phyloP scores from a whole-genome alignment of 2,888 invertebrate species.

The Disparrhopalites patrizii region DNA sequence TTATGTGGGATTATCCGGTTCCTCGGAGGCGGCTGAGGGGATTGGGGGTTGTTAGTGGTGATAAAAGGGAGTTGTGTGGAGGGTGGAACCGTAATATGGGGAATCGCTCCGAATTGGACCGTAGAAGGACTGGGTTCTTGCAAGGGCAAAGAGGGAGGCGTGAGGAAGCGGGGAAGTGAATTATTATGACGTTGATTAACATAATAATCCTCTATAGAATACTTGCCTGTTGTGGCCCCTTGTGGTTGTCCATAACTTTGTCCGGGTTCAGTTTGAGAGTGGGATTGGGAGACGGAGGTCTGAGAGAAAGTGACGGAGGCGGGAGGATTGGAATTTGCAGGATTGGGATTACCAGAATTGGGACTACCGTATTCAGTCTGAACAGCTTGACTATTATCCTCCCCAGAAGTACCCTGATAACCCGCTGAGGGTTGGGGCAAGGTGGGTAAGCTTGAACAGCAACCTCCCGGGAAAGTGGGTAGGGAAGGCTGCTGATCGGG shows the following conservation, averaged over 20 bases:
- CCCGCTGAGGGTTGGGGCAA: slow-evolving; percentile 28
- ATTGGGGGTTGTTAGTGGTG: too few relatives aligned
- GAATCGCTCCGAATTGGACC: too few relatives aligned
- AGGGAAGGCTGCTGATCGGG: slow-evolving; percentile 28
- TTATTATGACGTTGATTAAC: slow-evolving; percentile 35
- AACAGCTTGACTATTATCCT: neutral
- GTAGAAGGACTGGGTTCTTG: too few relatives aligned
- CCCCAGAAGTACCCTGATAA: slow-evolving; percentile 23
- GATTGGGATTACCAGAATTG: neutral
- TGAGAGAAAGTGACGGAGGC: slow-evolving; percentile 22
- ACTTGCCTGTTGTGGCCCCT: slow-evolving; percentile 27
- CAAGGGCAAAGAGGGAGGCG: too few relatives aligned
- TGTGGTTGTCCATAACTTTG: slow-evolving; percentile 26
- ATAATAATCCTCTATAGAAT: slow-evolving; percentile 32
- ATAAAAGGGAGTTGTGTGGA: too few relatives aligned
- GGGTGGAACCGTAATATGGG: too few relatives aligned
- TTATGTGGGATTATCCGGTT: too few relatives aligned
- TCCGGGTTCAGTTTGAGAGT: slow-evolving; percentile 18
- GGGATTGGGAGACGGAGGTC: slow-evolving; percentile 11
- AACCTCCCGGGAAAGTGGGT: slow-evolving; percentile 40
- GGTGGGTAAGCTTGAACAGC: slow-evolving; percentile 35
- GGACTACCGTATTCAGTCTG: slow-evolving; percentile 17
- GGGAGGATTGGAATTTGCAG: slow-evolving; percentile 13
- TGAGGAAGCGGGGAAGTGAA: slow-evolving; percentile 18
- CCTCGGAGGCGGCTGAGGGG: slow-evolving; percentile 3